These are phyloP conservation scores for Megalops cyprinoides DNA, from an alignment of 2,797 vertebrate genomes.

Conservation along the genomic window DNA sequence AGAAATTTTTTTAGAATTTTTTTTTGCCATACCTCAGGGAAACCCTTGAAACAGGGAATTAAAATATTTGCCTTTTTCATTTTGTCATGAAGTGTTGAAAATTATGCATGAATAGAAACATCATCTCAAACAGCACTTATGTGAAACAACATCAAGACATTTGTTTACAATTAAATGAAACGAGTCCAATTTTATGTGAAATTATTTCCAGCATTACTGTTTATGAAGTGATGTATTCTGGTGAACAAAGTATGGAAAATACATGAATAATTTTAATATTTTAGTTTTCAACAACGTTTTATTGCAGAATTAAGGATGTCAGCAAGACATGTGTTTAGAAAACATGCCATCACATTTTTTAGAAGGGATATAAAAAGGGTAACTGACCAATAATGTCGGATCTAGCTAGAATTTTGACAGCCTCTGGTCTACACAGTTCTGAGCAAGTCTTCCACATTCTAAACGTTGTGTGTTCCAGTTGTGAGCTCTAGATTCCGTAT, in stretches of 20 bases:
- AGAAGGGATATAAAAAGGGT: slow-evolving; percentile 34
- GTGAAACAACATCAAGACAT: neutral
- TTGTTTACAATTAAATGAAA: no score
- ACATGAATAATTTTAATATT: neutral
- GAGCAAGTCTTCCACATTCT: slow-evolving; percentile 50
- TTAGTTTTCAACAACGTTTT: neutral
- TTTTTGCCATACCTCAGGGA: neutral
- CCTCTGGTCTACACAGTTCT: slow-evolving; percentile 49
- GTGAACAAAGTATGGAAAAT: neutral
- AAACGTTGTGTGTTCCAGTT: slow-evolving; percentile 35
- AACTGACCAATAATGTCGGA: slow-evolving; percentile 50
- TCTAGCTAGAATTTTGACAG: slow-evolving; percentile 52
- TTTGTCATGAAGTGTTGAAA: neutral
- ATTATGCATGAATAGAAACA: neutral
- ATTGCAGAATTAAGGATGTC: neutral
- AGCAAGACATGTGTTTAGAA: neutral
- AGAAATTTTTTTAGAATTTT: neutral
- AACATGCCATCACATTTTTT: slow-evolving; percentile 3
- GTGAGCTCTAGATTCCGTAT: slow-evolving; percentile 40
- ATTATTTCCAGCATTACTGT: neutral
- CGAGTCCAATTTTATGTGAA: no score
- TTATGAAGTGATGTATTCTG: neutral
- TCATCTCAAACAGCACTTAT: neutral
- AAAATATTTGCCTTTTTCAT: neutral
- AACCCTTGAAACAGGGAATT: neutral